Evolutionary conservation across 2,113 vertebrate species (phyloP).

Genomic region (Oreocharis arfaki): DNA sequence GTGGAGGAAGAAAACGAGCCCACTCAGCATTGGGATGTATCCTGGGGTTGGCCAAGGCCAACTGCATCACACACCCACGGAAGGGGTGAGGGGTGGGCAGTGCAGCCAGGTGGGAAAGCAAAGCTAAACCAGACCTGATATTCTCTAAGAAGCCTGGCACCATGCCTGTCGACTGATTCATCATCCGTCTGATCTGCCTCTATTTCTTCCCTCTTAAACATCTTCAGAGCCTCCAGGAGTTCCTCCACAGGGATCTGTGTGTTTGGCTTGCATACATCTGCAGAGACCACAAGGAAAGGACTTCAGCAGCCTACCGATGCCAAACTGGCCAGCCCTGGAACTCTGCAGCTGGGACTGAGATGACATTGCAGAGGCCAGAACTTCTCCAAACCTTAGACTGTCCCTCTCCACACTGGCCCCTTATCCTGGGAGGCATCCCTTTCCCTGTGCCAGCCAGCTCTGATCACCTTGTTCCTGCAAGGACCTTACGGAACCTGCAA

Average conservation of each 20-base stretch:
- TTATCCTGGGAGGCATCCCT: background rate
- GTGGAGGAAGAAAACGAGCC: background rate
- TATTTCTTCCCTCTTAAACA: slow-evolving; percentile 23
- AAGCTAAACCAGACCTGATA: slow-evolving; percentile 35
- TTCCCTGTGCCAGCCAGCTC: background rate
- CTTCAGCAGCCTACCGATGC: background rate
- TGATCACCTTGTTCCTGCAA: background rate
- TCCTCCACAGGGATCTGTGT: slow-evolving; percentile 15
- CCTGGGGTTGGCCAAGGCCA: background rate
- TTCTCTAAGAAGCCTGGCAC: background rate
- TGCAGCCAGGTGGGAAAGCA: background rate
- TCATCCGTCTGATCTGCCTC: slow-evolving; percentile 37
- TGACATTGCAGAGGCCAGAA: background rate
- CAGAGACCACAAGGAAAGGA: background rate
- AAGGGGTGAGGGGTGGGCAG: background rate
- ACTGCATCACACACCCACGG: too few relatives aligned
- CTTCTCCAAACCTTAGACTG: background rate
- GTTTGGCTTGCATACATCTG: background rate
- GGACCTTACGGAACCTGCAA: background rate
- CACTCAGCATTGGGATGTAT: background rate
- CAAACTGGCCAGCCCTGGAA: background rate
- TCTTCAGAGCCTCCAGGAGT: slow-evolving; percentile 42
- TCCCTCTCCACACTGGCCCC: background rate
- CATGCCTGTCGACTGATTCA: background rate
- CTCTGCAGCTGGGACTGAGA: background rate